phyloP scores from a whole-genome alignment of 2,888 invertebrate species.

The Eristalinus aeneus region DNA sequence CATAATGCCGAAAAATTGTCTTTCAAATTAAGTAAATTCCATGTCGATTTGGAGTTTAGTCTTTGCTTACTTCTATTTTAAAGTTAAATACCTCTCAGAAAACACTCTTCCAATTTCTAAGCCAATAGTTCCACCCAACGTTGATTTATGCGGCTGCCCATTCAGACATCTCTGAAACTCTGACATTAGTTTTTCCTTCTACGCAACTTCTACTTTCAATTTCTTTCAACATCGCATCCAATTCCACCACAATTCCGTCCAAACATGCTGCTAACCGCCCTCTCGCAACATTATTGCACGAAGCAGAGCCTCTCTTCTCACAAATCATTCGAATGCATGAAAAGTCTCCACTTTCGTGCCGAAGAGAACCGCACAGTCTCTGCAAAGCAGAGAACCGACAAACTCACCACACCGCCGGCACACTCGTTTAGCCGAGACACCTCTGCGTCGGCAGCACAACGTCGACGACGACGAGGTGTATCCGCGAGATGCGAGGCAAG shows the following conservation, averaged over 20 bases:
- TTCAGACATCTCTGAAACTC: too few relatives aligned
- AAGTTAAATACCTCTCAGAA: too few relatives aligned
- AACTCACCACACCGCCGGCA: constrained; percentile 42
- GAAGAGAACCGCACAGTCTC: constrained; percentile 14
- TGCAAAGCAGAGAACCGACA: neutral
- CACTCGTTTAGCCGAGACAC: constrained; percentile 59
- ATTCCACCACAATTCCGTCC: neutral
- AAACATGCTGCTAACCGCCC: neutral
- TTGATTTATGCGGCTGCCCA: too few relatives aligned
- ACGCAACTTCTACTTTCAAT: neutral
- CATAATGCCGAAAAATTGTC: too few relatives aligned
- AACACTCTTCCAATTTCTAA: too few relatives aligned
- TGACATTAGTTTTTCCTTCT: too few relatives aligned
- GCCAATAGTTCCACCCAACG: too few relatives aligned
- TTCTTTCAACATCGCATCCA: neutral
- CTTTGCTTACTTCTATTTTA: too few relatives aligned
- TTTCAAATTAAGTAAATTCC: too few relatives aligned
- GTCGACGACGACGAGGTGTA: neutral
- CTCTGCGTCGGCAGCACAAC: constrained; percentile 27
- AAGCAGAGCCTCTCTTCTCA: neutral
- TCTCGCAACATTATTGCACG: neutral
- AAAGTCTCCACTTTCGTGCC: neutral
- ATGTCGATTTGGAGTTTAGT: too few relatives aligned
- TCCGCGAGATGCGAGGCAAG: constrained; percentile 16
- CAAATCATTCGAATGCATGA: neutral